phyloP scores from a whole-genome alignment of 2,113 vertebrate genomes.

The Eulemur macaco region DNA sequence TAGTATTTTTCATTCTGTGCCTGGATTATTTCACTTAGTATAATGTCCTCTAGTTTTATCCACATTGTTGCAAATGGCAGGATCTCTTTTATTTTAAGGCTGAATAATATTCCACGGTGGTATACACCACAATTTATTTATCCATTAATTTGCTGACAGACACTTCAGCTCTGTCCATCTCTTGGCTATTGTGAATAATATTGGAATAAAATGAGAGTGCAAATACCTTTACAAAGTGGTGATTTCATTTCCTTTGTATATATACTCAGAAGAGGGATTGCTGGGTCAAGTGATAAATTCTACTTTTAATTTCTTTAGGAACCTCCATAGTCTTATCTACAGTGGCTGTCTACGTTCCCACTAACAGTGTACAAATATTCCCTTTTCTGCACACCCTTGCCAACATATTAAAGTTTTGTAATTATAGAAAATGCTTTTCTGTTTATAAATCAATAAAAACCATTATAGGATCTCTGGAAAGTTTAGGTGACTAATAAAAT shows the following conservation, averaged over 20 bases:
- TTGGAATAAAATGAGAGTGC: neutral
- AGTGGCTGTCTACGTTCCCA: neutral
- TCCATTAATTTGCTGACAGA: neutral
- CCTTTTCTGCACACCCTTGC: neutral
- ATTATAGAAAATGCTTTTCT: neutral
- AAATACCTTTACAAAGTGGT: neutral
- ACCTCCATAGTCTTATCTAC: neutral
- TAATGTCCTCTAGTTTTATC: neutral
- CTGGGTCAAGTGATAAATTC: neutral
- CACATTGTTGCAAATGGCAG: neutral
- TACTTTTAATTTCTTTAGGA: neutral
- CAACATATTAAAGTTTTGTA: neutral
- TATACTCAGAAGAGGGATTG: neutral
- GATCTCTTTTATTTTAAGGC: neutral
- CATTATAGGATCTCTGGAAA: neutral
- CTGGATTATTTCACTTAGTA: neutral
- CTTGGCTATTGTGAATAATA: neutral
- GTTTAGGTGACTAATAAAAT: neutral
- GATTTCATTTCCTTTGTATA: neutral
- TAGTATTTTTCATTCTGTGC: neutral
- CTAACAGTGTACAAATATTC: neutral
- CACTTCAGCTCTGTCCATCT: neutral
- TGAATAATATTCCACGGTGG: neutral
- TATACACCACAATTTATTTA: neutral
- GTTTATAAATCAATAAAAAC: neutral